phyloP scores from a whole-genome alignment of 2,797 vertebrate species.

The Chaetophractus vellerosus region DNA sequence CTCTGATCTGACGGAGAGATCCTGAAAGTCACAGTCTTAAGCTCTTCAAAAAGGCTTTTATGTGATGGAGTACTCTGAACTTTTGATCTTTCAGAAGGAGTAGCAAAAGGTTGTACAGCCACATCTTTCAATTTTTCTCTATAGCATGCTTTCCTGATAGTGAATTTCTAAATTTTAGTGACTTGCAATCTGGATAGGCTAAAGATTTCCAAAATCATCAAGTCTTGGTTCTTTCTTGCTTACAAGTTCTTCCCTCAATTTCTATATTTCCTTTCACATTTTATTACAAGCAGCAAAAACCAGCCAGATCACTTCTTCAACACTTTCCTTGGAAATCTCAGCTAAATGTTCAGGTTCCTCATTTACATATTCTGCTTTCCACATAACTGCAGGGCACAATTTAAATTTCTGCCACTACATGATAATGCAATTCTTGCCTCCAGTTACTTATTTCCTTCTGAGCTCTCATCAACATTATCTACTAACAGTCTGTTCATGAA shows the following conservation, averaged over 20 bases:
- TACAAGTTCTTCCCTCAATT: neutral
- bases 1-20: neutral
- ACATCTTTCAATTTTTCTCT: neutral
- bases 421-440: neutral
- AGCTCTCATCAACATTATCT: neutral
- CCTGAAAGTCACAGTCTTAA: neutral
- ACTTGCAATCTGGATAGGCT: neutral
- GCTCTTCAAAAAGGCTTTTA: neutral
- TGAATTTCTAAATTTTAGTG: neutral
- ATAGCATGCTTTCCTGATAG: neutral
- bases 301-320: neutral
- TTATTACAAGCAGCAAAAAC: neutral
- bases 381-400: neutral
- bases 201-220: neutral
- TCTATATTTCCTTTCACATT: neutral
- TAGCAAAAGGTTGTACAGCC: neutral
- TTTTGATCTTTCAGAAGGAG: neutral
- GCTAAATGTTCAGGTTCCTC: neutral
- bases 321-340: constrained; percentile 19
- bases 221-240: neutral
- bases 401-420: neutral
- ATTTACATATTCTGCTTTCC: neutral
- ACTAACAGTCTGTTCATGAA: neutral
- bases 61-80: neutral
- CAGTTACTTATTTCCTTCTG: neutral